Percentiles rank a stretch among this genome's conserved stretches.
Evolutionary conservation across 2,888 invertebrate genomes (phyloP).

Genomic region (Temnothorax ravouxi): DNA sequence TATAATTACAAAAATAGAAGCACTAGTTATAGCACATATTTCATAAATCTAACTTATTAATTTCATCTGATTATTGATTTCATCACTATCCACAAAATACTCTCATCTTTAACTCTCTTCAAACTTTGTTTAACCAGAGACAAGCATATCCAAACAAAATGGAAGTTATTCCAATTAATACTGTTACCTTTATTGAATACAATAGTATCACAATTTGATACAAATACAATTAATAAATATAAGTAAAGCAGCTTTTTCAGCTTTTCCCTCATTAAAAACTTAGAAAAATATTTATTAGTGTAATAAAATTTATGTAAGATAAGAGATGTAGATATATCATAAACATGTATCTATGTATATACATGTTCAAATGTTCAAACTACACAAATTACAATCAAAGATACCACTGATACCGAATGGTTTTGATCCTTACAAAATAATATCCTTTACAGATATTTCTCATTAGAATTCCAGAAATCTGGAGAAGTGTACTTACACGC

Average conservation of each 20-base stretch:
- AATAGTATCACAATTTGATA: no score
- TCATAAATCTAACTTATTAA: neutral
- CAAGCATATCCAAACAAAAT: neutral
- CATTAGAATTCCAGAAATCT: neutral
- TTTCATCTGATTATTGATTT: neutral
- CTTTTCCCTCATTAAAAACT: no score
- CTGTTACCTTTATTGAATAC: no score
- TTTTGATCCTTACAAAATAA: neutral
- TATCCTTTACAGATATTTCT: neutral
- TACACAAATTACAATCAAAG: neutral
- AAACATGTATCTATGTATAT: neutral
- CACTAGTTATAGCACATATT: neutral
- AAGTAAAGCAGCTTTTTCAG: no score
- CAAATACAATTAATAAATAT: no score
- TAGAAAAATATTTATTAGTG: no score
- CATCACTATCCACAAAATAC: neutral
- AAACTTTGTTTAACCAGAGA: neutral
- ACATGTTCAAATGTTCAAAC: neutral
- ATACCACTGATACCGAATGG: neutral
- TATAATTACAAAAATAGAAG: neutral
- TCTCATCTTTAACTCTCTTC: neutral
- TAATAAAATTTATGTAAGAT: neutral
- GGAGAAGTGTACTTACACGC: conserved; percentile 90
- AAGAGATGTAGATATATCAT: neutral
- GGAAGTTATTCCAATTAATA: neutral